Evolutionary conservation across 2,888 invertebrate genomes (phyloP), one percentile per base, ranked within the genome.

Genomic region (Muschampia plurimacula): DNA sequence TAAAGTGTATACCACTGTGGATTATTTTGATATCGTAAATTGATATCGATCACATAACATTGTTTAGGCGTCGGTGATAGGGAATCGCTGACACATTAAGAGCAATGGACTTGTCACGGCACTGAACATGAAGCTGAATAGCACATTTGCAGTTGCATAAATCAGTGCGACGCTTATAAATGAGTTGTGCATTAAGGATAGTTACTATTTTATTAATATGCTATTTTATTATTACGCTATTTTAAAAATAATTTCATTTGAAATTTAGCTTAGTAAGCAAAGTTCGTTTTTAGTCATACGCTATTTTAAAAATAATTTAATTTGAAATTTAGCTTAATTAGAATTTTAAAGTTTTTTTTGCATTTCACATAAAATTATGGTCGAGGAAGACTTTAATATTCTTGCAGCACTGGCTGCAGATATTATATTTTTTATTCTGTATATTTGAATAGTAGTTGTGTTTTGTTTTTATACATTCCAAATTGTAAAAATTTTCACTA

Each of bases 101-200:
- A 59, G 70, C 70, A 71, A 71, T 65, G 70, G 57, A 71, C 46
- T 57, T 64, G 69, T 70, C 69, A 70, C 69, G 69, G 59, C 36
- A 71, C 41, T 71, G 70, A 69, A 71, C 70, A 65, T 65, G 64
- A 64, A 64, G 64, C 69, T 64, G 69, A 70, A 70, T 64, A 64
- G 69, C 55, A 46, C 70, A 65, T 64, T 57, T 65, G 70, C 36
- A 65, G 41, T 52, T 44, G 64, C 55, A 65, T 70, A 70, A 65
- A 70, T 70, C 64, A 70, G 69, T 52, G 28, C 22, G 63, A 28
- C 55, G 41, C 55, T 55, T 55, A 63, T 55, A 39, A 41, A 67
- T 49, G 55, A 55, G 41, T 28, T 41, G 57, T 57, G 55, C 22
- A 28, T 41, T 41, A 12, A 22, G 41, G 22, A 32, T 4, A 32